Evolutionary conservation across 2,113 vertebrate genomes (phyloP).

Genomic region (Sinocyclocheilus maitianheensis): DNA sequence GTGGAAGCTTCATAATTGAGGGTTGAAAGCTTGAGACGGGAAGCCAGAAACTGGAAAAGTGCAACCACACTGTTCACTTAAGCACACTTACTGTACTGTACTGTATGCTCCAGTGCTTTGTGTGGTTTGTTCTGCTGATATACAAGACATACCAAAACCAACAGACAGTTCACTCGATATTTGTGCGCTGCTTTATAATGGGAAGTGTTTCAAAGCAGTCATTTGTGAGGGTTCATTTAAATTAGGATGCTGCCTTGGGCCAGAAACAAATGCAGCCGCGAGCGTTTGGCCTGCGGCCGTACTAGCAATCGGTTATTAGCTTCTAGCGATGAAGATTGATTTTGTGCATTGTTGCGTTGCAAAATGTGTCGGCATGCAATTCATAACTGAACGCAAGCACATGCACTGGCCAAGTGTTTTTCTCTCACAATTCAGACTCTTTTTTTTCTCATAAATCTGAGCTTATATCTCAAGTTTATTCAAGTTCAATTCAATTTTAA

Average conservation of each 20-base stretch:
- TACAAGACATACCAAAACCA: neutral
- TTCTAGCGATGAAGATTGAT: neutral
- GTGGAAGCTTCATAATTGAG: neutral
- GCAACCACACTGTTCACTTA: neutral
- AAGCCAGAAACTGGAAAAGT: neutral
- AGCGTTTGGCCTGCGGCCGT: neutral
- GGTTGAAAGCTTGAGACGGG: neutral
- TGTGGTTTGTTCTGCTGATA: constrained; percentile 7
- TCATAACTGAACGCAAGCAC: neutral
- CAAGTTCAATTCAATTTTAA: too few species aligned
- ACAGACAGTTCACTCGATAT: neutral
- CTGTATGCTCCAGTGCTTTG: neutral
- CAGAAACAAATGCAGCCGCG: neutral
- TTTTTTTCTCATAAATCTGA: too few species aligned
- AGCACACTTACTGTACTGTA: neutral
- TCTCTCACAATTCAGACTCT: too few species aligned
- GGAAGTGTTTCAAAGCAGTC: neutral
- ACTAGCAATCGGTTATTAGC: neutral
- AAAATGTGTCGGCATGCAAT: neutral
- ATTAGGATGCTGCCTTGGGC: neutral
- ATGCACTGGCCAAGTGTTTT: neutral
- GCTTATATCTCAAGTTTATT: neutral
- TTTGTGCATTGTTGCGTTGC: neutral
- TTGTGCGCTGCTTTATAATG: neutral
- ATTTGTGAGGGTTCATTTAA: neutral